Conservation (phyloP, 1,140 invertebrate genomes). For the Eurytemora carolleeae region DNA sequence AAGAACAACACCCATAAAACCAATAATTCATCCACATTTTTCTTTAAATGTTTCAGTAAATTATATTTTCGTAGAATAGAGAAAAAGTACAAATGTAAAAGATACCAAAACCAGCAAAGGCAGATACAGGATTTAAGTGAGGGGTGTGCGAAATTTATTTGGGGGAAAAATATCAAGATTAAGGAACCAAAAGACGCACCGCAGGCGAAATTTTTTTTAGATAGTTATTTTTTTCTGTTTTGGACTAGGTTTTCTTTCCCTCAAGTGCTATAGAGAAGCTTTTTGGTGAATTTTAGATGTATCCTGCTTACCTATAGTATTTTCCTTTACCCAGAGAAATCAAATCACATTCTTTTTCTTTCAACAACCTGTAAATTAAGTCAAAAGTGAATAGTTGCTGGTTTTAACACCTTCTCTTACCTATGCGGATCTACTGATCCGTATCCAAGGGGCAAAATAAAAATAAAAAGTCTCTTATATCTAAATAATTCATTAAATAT, state of each 20-base stretch:
- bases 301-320: slow-evolving; percentile 1
- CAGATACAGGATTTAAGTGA: too few relatives aligned
- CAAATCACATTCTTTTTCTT: neutral
- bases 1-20: too few relatives aligned
- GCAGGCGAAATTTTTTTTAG: neutral
- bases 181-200: neutral
- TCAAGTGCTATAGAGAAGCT: slow-evolving; percentile 13
- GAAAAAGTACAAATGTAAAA: too few relatives aligned
- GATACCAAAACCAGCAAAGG: too few relatives aligned
- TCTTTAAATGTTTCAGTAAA: too few relatives aligned
- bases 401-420: neutral
- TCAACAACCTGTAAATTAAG: neutral
- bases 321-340: slow-evolving; percentile 6
- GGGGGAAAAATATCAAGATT: neutral
- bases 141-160: neutral
- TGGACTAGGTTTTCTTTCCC: neutral
- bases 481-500: neutral
- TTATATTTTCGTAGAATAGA: too few relatives aligned
- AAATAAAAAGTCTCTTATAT: neutral
- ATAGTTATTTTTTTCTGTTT: neutral
- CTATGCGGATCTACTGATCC: neutral
- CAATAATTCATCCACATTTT: too few relatives aligned
- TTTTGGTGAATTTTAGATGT: neutral
- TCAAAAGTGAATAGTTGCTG: neutral
- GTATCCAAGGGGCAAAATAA: neutral